Percentiles rank a stretch among this genome's conserved stretches.
These are phyloP conservation scores for Nymphicus hollandicus DNA, from an alignment of 2,113 vertebrate genomes.

Conservation along the genomic window DNA sequence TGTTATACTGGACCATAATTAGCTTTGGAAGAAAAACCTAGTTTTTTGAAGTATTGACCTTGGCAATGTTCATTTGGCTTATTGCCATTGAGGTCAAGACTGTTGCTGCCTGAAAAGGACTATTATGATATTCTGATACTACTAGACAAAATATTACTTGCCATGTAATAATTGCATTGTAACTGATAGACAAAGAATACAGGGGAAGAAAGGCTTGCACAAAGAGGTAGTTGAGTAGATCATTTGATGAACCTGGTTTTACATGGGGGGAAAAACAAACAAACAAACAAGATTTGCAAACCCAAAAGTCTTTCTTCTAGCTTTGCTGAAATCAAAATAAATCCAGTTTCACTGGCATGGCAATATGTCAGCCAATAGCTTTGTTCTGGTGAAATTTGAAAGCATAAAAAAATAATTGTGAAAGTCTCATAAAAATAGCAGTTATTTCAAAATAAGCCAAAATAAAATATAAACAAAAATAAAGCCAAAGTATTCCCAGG, in stretches of 20 bases:
- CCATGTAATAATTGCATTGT: neutral
- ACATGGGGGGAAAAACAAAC: neutral
- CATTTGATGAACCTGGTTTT: neutral
- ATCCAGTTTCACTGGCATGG: neutral
- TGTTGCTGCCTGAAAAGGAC: neutral
- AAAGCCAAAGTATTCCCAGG: neutral
- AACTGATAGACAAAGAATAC: neutral
- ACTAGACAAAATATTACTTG: neutral
- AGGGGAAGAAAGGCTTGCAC: neutral
- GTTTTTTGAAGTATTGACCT: neutral
- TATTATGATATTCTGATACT: neutral
- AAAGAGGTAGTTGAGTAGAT: neutral
- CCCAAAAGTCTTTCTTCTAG: neutral
- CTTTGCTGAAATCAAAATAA: neutral
- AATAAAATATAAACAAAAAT: neutral
- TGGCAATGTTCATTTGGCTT: neutral
- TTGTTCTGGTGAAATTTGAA: neutral
- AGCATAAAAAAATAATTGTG: neutral
- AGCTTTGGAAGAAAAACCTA: neutral
- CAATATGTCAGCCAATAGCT: neutral
- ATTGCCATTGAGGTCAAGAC: neutral
- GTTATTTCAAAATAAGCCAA: neutral
- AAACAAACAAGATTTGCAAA: neutral
- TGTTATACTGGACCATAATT: neutral
- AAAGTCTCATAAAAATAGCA: neutral